Evolutionary conservation across 2,888 invertebrate species (phyloP), one percentile per base, ranked within the genome.

Genomic region (Arrhopalites spinosus): DNA sequence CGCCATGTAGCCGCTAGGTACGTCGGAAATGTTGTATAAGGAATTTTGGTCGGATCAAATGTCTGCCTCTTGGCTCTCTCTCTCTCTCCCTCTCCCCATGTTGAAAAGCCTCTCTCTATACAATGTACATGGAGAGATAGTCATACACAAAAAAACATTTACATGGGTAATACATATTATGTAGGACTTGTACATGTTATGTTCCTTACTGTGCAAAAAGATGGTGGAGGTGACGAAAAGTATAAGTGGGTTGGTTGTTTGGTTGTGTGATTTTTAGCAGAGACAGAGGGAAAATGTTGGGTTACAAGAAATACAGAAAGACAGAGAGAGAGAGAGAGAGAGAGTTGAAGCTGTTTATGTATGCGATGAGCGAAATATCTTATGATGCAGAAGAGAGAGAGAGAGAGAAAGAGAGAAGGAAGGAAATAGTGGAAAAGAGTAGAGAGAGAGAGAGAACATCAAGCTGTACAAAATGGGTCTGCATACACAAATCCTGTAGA

Each of bases 311-410:
- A 75, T 50, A 45, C 45, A 73, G 70, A 73, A 59, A 75, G 66
- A 59, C n/a, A 3, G 71, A 13, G 47, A 56, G 29, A 47, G 61
- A n/a, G 66, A 70, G 53, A 8, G 68, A 47, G 47, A 47, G 47
- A 47, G 75, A 76, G 17, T 67, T 75, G 78, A 76, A 76, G 75
- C 81, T 81, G 76, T 77, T 81, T 81, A 78, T 78, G 81, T 79
- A 81, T 81, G 79, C 81, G 73, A 75, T 36, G 47, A 76, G 71
- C 78, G 81, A 78, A 77, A 78, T 75, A 72, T 76, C 78, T 78
- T 79, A 76, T 77, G 79, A 80, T 36, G 36, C 36, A 36, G 36
- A 47, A 70, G 70, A 25, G 15, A 7, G 27, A 25, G 45, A 64
- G 29, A n/a, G 7, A 61, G 61, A 63, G 64, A 63, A 45, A 73